Base-by-base conservation (phyloP, 1,140 invertebrate genomes). In the Samia ricini region DNA sequence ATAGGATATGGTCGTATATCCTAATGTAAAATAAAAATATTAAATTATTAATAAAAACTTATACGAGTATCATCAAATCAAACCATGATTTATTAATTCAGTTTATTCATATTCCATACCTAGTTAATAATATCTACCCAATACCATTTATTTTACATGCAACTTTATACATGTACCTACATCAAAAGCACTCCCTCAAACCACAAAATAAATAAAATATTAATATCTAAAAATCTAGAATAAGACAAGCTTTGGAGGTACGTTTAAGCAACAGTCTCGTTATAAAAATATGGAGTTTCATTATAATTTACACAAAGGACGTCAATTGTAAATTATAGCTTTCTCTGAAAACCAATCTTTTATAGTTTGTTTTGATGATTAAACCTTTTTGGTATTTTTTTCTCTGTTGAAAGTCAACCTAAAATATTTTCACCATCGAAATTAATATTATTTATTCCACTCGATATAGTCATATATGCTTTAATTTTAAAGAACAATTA, bases 141-240 rank as follows among this genome's bases (percentile, higher is more conserved):
- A 42, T 42, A 42, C 33, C 33, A 15, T 42, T 42, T 42, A 8
- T 15, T 42, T 42, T 1, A 36, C 33, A 36, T 36, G 33, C 12
- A 12, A 26, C 12, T 10, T 23, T 22, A 22, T 23, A 54, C 19
- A 4, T 24, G 5, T 20, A n/a, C 36, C 4, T 23, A 49, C 22
- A 23, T 67, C 85, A 88, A 74, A 72, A 88, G 85, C 85, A 74
- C 75, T 73, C 68, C 85, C 85, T 88, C 85, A 88, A 88, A 63
- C 21, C 33, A 63, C 36, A 72, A 62, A 72, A 68, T 74, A 67
- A 72, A 70, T 74, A 71, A 24, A 10, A 50, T 23, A 70, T 55
- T 51, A 58, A n/a, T 22, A 54, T 60, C 50, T 67, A 73, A 58
- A 61, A 64, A 72, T 42, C 33, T 42, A 12, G 58, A 57, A 60